Conservation (phyloP, 2,888 invertebrate species). For the Bellardia bayeri region DNA sequence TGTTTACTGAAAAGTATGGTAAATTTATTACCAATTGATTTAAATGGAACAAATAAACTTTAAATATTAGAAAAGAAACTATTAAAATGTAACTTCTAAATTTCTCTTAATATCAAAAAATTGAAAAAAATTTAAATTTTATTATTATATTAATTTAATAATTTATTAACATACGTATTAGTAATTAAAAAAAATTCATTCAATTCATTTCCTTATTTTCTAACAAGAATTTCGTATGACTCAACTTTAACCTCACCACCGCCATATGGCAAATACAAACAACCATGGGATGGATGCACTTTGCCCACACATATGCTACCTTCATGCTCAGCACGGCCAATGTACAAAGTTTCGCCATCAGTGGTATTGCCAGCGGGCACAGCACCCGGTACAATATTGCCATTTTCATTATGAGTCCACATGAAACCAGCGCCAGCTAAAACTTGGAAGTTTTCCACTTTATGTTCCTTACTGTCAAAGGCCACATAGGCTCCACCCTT, state of each 20-base stretch:
- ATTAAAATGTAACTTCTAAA: too few species aligned
- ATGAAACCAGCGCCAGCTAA: slow-evolving; percentile 79
- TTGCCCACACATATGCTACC: slow-evolving; percentile 83
- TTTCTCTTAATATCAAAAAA: too few species aligned
- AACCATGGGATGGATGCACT: slow-evolving; percentile 88
- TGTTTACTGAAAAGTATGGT: too few species aligned
- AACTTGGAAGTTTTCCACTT: slow-evolving; percentile 84
- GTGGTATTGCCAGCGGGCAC: slow-evolving; percentile 82
- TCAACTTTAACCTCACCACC: slow-evolving; percentile 87
- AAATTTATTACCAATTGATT: too few species aligned
- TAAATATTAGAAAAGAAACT: too few species aligned
- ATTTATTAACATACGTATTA: not conserved
- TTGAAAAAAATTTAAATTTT: not conserved
- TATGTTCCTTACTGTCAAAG: slow-evolving; percentile 85
- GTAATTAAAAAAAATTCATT: not conserved
- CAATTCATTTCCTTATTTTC: slow-evolving; percentile 64
- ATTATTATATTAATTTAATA: not conserved
- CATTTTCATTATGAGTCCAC: slow-evolving; percentile 76
- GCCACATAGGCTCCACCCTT: slow-evolving; percentile 85
- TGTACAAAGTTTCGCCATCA: slow-evolving; percentile 85
- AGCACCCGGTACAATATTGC: slow-evolving; percentile 76
- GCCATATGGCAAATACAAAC: slow-evolving; percentile 88
- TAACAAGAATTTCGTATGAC: slow-evolving; percentile 89
- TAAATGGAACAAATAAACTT: too few species aligned
- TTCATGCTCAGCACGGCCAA: slow-evolving; percentile 85